phyloP scores from a whole-genome alignment of 2,797 vertebrate genomes.

The Sebastes baramenuke region DNA sequence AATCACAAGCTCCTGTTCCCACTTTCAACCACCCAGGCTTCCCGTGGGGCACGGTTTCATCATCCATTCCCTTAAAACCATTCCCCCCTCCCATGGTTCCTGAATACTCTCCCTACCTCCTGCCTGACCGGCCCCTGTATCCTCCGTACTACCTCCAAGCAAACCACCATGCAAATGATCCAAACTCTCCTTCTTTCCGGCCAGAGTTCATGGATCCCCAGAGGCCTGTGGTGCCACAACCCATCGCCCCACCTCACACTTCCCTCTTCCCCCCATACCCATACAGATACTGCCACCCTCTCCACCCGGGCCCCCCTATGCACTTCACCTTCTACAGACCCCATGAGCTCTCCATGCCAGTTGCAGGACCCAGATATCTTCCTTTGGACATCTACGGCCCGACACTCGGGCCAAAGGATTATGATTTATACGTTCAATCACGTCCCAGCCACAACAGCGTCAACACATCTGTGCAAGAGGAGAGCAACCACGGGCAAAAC shows the following conservation, averaged over 20 bases:
- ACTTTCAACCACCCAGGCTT: constrained; percentile 83
- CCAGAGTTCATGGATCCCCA: constrained; percentile 83
- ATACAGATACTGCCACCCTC: constrained; percentile 86
- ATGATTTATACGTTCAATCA: constrained; percentile 79
- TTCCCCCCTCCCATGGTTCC: constrained; percentile 80
- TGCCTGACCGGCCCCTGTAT: constrained; percentile 86
- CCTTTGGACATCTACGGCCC: constrained; percentile 79
- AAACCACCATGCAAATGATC: constrained; percentile 77
- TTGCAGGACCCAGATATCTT: constrained; percentile 74
- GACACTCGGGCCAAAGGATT: constrained; percentile 78
- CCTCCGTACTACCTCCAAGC: constrained; percentile 85
- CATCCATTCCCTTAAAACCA: constrained; percentile 81
- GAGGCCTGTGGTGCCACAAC: constrained; percentile 88
- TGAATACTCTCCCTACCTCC: constrained; percentile 86
- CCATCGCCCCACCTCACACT: constrained; percentile 77
- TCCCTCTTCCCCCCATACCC: constrained; percentile 85
- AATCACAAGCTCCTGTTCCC: constrained; percentile 76
- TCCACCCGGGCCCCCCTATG: constrained; percentile 81
- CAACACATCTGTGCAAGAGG: constrained; percentile 61
- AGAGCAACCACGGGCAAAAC: constrained; percentile 62
- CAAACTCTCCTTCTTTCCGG: constrained; percentile 77
- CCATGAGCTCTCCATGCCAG: constrained; percentile 79
- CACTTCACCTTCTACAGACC: constrained; percentile 88
- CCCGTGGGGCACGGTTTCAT: constrained; percentile 82
- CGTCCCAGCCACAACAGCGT: constrained; percentile 48